phyloP scores from a whole-genome alignment of 2,113 vertebrate species.

The Tachuris rubrigastra region DNA sequence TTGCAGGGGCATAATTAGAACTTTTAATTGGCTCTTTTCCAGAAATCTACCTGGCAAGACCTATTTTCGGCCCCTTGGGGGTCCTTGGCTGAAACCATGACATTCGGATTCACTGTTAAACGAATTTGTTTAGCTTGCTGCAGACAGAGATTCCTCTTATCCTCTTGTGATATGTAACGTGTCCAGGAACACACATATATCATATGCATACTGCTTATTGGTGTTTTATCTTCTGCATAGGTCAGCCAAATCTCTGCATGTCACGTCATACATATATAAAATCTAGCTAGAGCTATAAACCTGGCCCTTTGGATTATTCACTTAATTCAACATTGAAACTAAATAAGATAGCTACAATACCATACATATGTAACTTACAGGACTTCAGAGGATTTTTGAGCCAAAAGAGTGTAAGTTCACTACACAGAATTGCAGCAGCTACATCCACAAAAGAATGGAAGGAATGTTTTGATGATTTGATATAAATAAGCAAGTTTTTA shows the following conservation, averaged over 20 bases:
- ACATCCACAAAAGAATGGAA: background rate
- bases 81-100: no score
- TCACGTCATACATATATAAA: background rate
- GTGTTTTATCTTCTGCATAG: background rate
- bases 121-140: background rate
- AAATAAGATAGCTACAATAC: background rate
- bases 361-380: background rate
- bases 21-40: no score
- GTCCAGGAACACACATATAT: background rate
- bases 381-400: background rate
- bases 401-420: background rate
- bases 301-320: background rate
- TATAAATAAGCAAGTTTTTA: background rate
- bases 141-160: background rate
- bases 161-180: background rate
- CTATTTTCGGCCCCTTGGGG: no score
- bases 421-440: background rate
- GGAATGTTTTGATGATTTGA: background rate
- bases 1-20: no score
- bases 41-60: no score
- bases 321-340: background rate
- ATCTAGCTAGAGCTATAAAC: background rate
- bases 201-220: background rate
- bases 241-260: background rate
- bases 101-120: background rate